Evolutionary conservation across 2,113 vertebrate genomes (phyloP), one percentile per base, ranked within the genome.

Genomic region (Paralichthys olivaceus): DNA sequence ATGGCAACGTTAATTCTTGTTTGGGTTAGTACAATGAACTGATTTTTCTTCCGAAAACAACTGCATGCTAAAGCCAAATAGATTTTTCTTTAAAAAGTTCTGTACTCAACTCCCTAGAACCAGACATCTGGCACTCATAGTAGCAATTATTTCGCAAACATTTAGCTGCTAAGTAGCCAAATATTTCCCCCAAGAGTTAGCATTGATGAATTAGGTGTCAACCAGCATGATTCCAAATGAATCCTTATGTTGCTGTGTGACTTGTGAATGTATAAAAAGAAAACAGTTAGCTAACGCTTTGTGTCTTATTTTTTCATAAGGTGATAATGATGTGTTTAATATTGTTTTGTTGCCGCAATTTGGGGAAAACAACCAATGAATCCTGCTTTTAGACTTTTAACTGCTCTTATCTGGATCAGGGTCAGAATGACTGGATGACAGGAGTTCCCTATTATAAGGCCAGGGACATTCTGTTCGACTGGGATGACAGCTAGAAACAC

Each of bases 381-480:
- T 40, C 15, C 37, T 23, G 13, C 58, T 51, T 51, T 19, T 5
- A 20, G 28, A 56, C 14, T 56, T 5, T 1, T 45, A 47, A 8
- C 49, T 53, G 26, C 11, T 56, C 9, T 0, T 54, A 54, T 12
- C 49, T 53, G 26, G 26, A 68, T 62, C 43, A 28, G 13, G 34
- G 26, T 34, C 61, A 57, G 28, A 55, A 61, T 25, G 74, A 75
- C 20, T 75, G 29, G 29, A 76, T 58, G 17, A 17, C 25, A 51
- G 25, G 45, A 34, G 54, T 62, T 85, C 34, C 6, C 22, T 60
- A 54, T 45, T 53, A 66, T 7, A 57, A 62, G 12, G 72, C 56
- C 66, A 62, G 72, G 80, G 59, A 87, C 65, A 53, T 78, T 83
- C 0, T 72, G 70, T 80, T 76, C 63, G 23, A 4, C 9, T 2